Base-by-base conservation (phyloP, 2,888 invertebrate species). In the Pollenia angustigena region DNA sequence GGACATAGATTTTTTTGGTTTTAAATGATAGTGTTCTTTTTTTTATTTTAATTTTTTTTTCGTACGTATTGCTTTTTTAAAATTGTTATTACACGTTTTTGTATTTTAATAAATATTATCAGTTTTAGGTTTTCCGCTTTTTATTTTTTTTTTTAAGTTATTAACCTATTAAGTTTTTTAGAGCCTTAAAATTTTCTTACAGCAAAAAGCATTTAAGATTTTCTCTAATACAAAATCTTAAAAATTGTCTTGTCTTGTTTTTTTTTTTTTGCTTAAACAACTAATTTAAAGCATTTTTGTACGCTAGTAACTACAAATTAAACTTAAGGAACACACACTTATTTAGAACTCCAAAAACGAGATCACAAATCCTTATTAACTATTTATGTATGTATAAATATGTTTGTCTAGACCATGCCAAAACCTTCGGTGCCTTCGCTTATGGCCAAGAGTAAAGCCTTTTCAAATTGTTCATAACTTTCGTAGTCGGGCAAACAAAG, bases 341-440 rank as follows among this genome's bases (percentile, higher is more conserved):
- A 71, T 74, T 88, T 58, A 62, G 56, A 64, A 69, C 81, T 75
- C 74, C 66, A 76, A 79, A 74, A 74, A 78, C 66, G 83, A 81
- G 87, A 88, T 88, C 85, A 81, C 64, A 81, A 81, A 79, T 71
- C 48, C 32, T 80, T 78, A 69, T n/a, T 44, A 62, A n/a, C 23
- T 54, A 72, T 18, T 52, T 69, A 11, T 60, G 23, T 10, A 0
- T 62, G 18, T n/a, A 14, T 64, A 71, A 48, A 72, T 42, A 23
- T 54, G 11, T 32, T 16, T 40, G 46, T 78, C 85, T 92, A 93
- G 88, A 93, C 93, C 93, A 93, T 93, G 81, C 97, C 97, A 93
- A 99, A 99, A 12, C 98, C 99, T 94, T 98, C 98, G 50, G 97
- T 97, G 60, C 98, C 98, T 94, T 99, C 99, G 94, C 97, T 98